Evolutionary conservation across 2,113 vertebrate species (phyloP), one percentile per base, ranked within the genome.

Genomic region (Electrona antarctica): DNA sequence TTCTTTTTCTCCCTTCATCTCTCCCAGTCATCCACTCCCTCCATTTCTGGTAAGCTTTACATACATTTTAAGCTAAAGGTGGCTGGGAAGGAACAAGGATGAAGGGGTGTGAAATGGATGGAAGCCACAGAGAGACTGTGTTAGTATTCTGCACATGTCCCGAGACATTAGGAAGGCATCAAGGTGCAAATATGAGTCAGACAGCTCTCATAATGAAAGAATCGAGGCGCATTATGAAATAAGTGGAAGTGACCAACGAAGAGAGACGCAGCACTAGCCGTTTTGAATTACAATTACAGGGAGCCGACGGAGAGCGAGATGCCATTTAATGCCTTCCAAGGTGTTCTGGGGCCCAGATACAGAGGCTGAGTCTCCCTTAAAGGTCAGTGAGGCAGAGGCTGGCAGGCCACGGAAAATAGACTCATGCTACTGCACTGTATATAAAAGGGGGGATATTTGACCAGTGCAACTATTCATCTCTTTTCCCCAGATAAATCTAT

Each of bases 171-270:
- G 93, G 65, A 90, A 93, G 94, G 94, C 94, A 95, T 96, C 96
- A 95, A 95, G 94, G 93, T 94, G 95, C 94, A 96, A 95, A 97
- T 96, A 95, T 95, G 93, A 94, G 95, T 94, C 93, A 93, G 96
- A 95, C 96, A 95, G 95, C 94, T 96, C 94, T 95, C 95, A 95
- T 96, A 95, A 96, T 93, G 92, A 94, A 94, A 92, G 94, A 95
- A 94, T 95, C 93, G 79, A 93, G 92, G 92, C 90, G 91, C 93
- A 94, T 96, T 96, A 96, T 90, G 86, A 92, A 89, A 90, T 96
- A 96, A 95, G 94, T 95, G 93, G 93, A 95, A 95, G 93, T 94
- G 95, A 95, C 95, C 93, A 92, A 93, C 89, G 91, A 93, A 94
- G 93, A 92, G 88, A 92, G 95, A 93, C 94, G 92, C 90, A 87